These are phyloP conservation scores for Drosophila paracracens DNA, from an alignment of 2,888 invertebrate genomes.

Conservation along the genomic window DNA sequence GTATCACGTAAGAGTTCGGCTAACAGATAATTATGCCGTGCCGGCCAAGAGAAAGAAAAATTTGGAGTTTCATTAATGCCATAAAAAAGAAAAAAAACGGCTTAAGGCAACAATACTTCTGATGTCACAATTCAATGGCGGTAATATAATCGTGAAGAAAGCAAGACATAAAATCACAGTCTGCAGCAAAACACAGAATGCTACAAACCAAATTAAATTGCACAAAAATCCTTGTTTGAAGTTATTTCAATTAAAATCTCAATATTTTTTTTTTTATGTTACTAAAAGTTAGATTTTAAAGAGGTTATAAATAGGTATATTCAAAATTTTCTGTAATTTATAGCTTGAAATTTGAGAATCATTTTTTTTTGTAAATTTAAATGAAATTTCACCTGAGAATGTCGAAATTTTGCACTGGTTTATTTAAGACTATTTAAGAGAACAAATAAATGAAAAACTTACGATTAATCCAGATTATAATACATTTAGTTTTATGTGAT, in stretches of 20 bases:
- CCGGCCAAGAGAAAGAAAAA: not conserved
- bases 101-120: not conserved
- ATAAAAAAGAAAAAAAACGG: not conserved
- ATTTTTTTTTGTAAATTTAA: not conserved
- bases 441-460: not conserved
- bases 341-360: not conserved
- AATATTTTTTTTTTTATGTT: conserved; percentile 7
- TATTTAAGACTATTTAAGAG: not conserved
- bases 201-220: not conserved
- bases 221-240: not conserved
- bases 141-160: not conserved
- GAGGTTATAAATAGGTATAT: not conserved
- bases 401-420: not conserved
- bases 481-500: not conserved
- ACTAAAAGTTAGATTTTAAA: not conserved
- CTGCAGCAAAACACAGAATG: not conserved
- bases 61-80: not conserved
- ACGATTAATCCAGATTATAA: not conserved
- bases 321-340: not conserved
- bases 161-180: not conserved
- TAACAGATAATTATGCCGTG: not conserved
- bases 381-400: no score
- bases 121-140: not conserved
- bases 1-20: no score
- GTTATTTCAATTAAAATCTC: not conserved